A percentile compares a stretch with the other conserved stretches of the same genome.
Evolutionary conservation across 2,888 invertebrate genomes (phyloP).

Genomic region (Euproctis similis): DNA sequence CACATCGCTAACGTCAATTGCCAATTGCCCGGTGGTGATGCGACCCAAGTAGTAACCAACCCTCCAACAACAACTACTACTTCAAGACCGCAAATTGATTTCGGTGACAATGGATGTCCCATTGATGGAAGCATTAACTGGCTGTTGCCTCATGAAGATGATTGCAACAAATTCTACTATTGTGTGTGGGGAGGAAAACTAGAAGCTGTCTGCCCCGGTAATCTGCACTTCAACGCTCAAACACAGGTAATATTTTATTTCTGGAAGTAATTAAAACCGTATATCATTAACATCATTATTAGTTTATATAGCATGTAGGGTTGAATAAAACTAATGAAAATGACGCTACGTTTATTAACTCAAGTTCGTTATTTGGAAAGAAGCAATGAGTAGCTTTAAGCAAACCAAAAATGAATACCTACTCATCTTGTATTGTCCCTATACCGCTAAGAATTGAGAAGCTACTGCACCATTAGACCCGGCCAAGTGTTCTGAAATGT

Average conservation of each 20-base stretch:
- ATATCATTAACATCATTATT: neutral
- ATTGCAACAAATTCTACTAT: constrained; percentile 58
- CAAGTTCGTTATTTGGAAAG: too few species aligned
- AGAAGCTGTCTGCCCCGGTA: constrained; percentile 14
- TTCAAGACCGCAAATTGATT: neutral
- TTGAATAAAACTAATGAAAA: neutral
- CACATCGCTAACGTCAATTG: constrained; percentile 22
- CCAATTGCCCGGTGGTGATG: constrained; percentile 1
- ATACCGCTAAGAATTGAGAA: too few species aligned
- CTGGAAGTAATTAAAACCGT: too few species aligned
- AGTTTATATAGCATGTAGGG: neutral
- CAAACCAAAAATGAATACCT: too few species aligned
- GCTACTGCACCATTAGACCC: too few species aligned
- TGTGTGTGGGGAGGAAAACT: constrained; percentile 26
- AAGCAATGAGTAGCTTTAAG: too few species aligned
- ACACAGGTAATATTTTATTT: constrained; percentile 7
- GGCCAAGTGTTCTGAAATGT: too few species aligned
- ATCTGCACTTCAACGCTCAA: constrained; percentile 22
- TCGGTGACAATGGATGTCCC: neutral
- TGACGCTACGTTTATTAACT: too few species aligned
- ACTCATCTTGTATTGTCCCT: too few species aligned
- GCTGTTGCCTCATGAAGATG: constrained; percentile 47
- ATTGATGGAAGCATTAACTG: constrained; percentile 37
- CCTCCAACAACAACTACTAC: neutral
- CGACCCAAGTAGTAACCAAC: neutral